phyloP scores from a whole-genome alignment of 2,797 vertebrate species.

The Centropyge bicolor region DNA sequence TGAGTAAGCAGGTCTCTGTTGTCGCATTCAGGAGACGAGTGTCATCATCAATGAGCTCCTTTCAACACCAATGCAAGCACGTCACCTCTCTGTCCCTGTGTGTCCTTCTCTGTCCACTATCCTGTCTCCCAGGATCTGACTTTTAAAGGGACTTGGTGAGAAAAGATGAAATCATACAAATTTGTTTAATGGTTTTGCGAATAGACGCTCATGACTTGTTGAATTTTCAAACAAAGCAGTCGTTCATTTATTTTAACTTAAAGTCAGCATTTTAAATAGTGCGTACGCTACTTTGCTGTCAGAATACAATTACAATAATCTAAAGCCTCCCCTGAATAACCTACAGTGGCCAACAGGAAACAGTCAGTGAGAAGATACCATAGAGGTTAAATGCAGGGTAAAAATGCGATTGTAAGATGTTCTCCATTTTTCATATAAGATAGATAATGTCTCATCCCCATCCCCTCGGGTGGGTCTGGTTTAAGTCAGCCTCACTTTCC shows the following conservation, averaged over 20 bases:
- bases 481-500: conserved; percentile 31
- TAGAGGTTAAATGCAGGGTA: background rate
- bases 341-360: background rate
- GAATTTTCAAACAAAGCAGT: background rate
- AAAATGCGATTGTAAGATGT: background rate
- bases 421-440: background rate
- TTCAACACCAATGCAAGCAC: conserved; percentile 60
- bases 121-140: background rate
- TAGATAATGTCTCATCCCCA: background rate
- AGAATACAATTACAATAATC: background rate
- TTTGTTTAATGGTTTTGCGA: too few relatives aligned
- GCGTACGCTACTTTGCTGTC: background rate
- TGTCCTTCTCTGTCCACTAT: background rate
- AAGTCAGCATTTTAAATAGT: background rate
- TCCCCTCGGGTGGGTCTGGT: conserved; percentile 10
- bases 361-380: background rate
- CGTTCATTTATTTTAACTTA: background rate
- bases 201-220: background rate
- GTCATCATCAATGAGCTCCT: conserved; percentile 58
- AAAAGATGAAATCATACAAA: background rate
- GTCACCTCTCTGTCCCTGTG: conserved; percentile 15
- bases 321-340: background rate
- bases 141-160: conserved; percentile 1
- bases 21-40: conserved; percentile 51
- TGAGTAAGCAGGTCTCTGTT: conserved; percentile 60